phyloP scores from a whole-genome alignment of 2,797 vertebrate species.

The Tarsius wallacei region DNA sequence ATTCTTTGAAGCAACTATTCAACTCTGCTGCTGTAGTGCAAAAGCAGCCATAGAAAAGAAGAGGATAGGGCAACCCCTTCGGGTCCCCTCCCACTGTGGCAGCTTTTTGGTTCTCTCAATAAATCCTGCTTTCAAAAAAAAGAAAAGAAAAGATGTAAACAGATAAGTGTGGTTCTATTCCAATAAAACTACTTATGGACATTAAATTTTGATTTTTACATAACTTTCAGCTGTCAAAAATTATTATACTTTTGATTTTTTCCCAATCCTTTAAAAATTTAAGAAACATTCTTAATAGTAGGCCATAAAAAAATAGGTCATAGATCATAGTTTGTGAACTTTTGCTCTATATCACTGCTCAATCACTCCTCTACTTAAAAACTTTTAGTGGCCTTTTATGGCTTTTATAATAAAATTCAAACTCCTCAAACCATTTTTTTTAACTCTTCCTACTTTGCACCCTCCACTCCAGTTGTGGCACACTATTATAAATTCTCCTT shows the following conservation, averaged over 20 bases:
- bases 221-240: neutral
- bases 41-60: neutral
- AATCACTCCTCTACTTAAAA: neutral
- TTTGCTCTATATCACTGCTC: neutral
- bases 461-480: neutral
- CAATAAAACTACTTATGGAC: slow-evolving; percentile 21
- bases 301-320: neutral
- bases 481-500: neutral
- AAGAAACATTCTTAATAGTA: slow-evolving; percentile 23
- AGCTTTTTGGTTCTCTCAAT: no score
- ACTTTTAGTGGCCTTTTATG: neutral
- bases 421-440: neutral
- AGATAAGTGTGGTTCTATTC: slow-evolving; percentile 1
- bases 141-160: neutral
- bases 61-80: no score
- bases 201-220: slow-evolving; percentile 25
- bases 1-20: slow-evolving; percentile 27
- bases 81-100: no score
- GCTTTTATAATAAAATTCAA: neutral
- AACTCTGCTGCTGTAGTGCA: neutral
- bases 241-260: slow-evolving; percentile 10
- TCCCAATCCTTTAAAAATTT: neutral
- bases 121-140: no score
- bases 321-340: neutral
- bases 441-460: neutral